A percentile compares a stretch with the other conserved stretches of the same genome.
These are phyloP conservation scores for Nymphalis c-album DNA, from an alignment of 2,888 invertebrate species.

Conservation along the genomic window DNA sequence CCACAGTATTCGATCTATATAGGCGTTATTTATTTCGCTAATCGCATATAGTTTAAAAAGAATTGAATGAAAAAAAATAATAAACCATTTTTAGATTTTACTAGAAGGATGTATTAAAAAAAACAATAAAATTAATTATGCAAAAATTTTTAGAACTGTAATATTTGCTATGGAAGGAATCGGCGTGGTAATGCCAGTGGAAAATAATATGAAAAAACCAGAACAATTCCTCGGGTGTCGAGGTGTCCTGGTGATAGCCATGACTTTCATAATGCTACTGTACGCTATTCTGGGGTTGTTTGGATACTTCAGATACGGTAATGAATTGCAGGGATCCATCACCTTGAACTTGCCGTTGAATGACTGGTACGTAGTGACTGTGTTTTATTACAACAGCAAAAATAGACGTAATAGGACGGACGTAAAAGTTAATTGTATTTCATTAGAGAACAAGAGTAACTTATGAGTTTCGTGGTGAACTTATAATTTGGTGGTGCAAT, in stretches of 20 bases:
- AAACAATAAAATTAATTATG: not conserved
- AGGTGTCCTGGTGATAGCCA: slow-evolving; percentile 92
- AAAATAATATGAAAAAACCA: slow-evolving; percentile 93
- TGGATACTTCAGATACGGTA: slow-evolving; percentile 93
- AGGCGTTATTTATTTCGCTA: too few relatives aligned
- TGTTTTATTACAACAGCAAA: not conserved
- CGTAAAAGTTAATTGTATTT: too few relatives aligned
- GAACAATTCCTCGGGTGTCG: slow-evolving; percentile 90
- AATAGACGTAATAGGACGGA: not conserved
- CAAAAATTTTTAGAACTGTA: slow-evolving; percentile 85
- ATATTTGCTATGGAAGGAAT: slow-evolving; percentile 99
- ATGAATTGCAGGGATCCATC: slow-evolving; percentile 85
- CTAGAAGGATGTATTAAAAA: not conserved
- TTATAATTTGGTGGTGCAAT: too few relatives aligned
- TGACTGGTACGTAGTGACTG: slow-evolving; percentile 78
- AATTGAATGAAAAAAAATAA: too few relatives aligned
- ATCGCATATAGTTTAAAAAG: too few relatives aligned
- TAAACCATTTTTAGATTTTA: too few relatives aligned
- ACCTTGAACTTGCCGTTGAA: slow-evolving; percentile 90
- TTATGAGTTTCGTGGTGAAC: too few relatives aligned
- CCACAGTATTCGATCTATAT: too few relatives aligned
- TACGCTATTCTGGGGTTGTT: slow-evolving; percentile 92
- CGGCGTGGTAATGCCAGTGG: slow-evolving; percentile 94
- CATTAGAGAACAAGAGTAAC: too few relatives aligned
- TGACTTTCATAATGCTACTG: slow-evolving; percentile 88